Base-by-base conservation (phyloP, 2,113 vertebrate species). In the Chloebia gouldiae region DNA sequence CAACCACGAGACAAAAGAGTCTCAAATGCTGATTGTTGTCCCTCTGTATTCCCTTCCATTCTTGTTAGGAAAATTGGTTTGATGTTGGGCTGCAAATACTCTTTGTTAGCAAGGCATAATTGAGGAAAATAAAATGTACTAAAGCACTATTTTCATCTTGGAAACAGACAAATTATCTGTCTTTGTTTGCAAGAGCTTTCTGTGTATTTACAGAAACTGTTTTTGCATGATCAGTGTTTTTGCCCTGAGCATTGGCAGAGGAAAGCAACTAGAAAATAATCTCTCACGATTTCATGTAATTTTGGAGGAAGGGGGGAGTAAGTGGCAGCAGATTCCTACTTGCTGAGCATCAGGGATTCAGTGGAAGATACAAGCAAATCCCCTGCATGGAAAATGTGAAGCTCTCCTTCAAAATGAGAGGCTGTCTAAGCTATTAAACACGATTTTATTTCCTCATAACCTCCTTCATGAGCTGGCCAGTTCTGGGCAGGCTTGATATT, bases 21-120 rank as follows among this genome's bases (percentile, higher is more conserved):
- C 63, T 57, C 85, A 90, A 92, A 83, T 77, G 90, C 76, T 86
- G 81, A 86, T 81, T 87, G 37, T 70, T 82, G 45, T 85, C 42
- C 78, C 64, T 78, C 89, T 89, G 45, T 73, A 61, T 78, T 86
- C 82, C 88, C 64, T 92, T 97, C 94, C 66, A 27, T 69, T 96
- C 51, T 7, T 30, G 64, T 94, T 95, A 95, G 81, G 84, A 95
- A 95, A 94, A 95, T 85, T 31, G 90, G 79, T 90, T 90, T 94
- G 93, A 92, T 75, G 86, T 64, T 83, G 53, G 79, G 66, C 51
- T 93, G 90, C 71, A 73, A 94, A 70, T 76, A 15, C 16, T 80
- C 86, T 80, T 77, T 83, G 88, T 91, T 88, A 86, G 75, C 71
- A n/a, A 72, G 86, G 86, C 76, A 70, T 69, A 88, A 83, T 15